A percentile compares a stretch with the other conserved stretches of the same genome.
These are phyloP conservation scores for Formica aserva DNA, from an alignment of 2,888 invertebrate species.

Conservation along the genomic window DNA sequence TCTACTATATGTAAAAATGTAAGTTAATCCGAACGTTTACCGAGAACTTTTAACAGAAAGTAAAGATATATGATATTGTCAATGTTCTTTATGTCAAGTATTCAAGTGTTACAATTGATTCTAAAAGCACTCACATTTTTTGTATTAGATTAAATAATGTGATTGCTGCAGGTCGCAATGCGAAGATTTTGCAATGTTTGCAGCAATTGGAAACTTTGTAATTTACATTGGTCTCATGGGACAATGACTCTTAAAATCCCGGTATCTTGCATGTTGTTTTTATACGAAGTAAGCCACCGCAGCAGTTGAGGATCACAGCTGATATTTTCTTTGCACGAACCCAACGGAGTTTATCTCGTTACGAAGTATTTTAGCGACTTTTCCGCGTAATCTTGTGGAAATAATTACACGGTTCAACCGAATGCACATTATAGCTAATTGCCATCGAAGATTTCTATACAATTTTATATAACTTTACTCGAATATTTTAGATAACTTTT, in stretches of 20 bases:
- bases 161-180: background rate
- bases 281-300: constrained; percentile 70
- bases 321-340: constrained; percentile 77
- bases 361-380: constrained; percentile 74
- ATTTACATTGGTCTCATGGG: constrained; percentile 37
- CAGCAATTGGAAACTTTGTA: constrained; percentile 12
- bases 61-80: too few relatives aligned
- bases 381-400: constrained; percentile 69
- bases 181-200: background rate
- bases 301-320: constrained; percentile 62
- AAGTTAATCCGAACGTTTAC: too few relatives aligned
- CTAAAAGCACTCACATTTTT: background rate
- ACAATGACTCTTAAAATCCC: constrained; percentile 53
- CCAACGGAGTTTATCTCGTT: constrained; percentile 76
- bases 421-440: constrained; percentile 43
- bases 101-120: background rate
- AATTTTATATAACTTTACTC: background rate
- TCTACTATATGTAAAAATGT: too few relatives aligned
- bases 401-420: constrained; percentile 64
- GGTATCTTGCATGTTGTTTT: constrained; percentile 71
- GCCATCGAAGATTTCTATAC: background rate
- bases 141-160: background rate
- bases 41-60: background rate
- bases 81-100: background rate
- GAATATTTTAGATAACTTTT: background rate